Evolutionary conservation across 2,888 invertebrate genomes (phyloP).

Genomic region (Cosmopolites sordidus): DNA sequence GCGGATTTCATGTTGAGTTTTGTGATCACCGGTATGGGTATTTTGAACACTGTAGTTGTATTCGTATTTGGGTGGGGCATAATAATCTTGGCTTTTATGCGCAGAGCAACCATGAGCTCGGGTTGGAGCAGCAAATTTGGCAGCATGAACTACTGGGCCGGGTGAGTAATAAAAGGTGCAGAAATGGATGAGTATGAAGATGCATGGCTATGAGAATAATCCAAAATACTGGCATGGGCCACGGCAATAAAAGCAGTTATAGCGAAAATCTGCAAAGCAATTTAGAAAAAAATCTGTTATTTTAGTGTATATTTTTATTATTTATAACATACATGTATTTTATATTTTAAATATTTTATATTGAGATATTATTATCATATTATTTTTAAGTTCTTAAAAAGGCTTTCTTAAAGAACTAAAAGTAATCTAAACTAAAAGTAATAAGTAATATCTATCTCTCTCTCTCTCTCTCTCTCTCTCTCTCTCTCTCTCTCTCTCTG

Average conservation of each 20-base stretch:
- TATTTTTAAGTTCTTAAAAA: too few relatives aligned
- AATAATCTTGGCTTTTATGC: slow-evolving; percentile 3
- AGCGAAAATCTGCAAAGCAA: slow-evolving; percentile 2
- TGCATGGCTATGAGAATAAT: slow-evolving; percentile 11
- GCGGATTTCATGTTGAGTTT: slow-evolving; percentile 50
- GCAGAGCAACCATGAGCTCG: background rate
- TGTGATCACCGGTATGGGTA: slow-evolving; percentile 56
- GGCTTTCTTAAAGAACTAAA: too few relatives aligned
- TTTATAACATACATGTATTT: too few relatives aligned
- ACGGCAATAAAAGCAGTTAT: background rate
- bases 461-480: too few relatives aligned
- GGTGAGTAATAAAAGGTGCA: slow-evolving; percentile 8
- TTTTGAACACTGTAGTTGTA: slow-evolving; percentile 63
- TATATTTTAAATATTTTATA: too few relatives aligned
- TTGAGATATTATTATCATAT: too few relatives aligned
- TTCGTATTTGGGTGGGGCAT: slow-evolving; percentile 58
- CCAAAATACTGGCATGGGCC: slow-evolving; percentile 8
- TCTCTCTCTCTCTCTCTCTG: too few relatives aligned
- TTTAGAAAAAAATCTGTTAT: too few relatives aligned
- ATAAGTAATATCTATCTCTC: too few relatives aligned
- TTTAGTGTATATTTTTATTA: too few relatives aligned
- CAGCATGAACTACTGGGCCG: background rate
- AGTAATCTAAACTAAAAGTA: too few relatives aligned
- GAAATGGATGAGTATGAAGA: slow-evolving; percentile 11
- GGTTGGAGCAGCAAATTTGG: background rate